Evolutionary conservation across 1,140 invertebrate species (phyloP), one percentile per base, ranked within the genome.

Genomic region (Polypedilum vanderplanki): DNA sequence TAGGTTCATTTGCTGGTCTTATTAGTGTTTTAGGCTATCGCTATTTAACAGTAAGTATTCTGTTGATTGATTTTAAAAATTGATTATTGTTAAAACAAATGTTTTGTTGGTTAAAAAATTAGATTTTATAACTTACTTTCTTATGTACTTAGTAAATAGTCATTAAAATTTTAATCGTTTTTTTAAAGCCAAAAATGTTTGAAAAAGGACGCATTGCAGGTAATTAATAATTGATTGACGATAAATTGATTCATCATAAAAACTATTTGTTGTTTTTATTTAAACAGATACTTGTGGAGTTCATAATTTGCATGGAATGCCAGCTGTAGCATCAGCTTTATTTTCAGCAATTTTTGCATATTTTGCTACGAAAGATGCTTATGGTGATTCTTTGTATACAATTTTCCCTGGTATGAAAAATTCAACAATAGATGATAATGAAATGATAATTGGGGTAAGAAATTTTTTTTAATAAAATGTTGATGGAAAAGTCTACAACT

Each of bases 261-360:
- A 8, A 46, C 9, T 3, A 46, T 46, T 46, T 46, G 15, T 46
- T 46, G 41, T 46, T 46, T 46, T 46, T 46, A 10, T 46, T 12
- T 70, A 98, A 64, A 90, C 94, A 79, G 96, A 98, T 82, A 98
- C 96, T 1, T 98, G 96, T 81, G 97, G 97, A 1, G 95, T 98
- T 0, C 89, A 98, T 84, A 98, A 98, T 84, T 87, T 98, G 9
- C 96, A 98, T 80, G 97, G 96, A 0, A 94, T 98, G 91, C 96
- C 97, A 0, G 96, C 93, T 15, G 80, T 98, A 2, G 83, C 96
- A 17, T 94, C 92, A 4, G 95, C 89, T 64, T 80, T 98, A 46
- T 87, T 92, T 33, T 91, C 93, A 0, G 88, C 89, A 0, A 79
- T 96, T 15, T 89, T 92, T 79, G 91, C 94, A 8, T 86, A 85